Conservation (phyloP, 2,797 vertebrate genomes). For the Hoplostethus mediterraneus region DNA sequence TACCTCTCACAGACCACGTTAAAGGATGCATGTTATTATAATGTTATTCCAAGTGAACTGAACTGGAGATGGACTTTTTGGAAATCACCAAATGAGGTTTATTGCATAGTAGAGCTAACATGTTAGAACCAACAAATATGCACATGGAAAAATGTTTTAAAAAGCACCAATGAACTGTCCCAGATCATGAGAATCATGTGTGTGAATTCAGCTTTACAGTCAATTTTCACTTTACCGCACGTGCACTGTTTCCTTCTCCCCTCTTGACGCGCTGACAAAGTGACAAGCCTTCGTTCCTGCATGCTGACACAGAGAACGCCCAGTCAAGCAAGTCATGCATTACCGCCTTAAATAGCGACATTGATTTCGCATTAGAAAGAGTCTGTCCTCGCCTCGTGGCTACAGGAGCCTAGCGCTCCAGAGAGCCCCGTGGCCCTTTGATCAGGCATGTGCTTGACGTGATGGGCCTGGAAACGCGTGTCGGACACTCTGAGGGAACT, state of each 20-base stretch:
- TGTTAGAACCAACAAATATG: no score
- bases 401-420: conserved; percentile 55
- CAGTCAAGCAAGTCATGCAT: conserved; percentile 50
- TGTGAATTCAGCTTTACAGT: conserved; percentile 25
- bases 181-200: conserved; percentile 17
- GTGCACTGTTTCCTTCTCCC: background rate
- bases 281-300: conserved; percentile 53
- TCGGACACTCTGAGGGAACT: conserved; percentile 72
- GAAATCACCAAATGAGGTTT: background rate
- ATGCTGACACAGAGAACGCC: conserved; percentile 14
- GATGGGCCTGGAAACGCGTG: conserved; percentile 66
- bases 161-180: background rate
- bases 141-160: background rate
- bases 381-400: conserved; percentile 32
- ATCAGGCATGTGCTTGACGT: conserved; percentile 74
- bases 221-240: conserved; percentile 18
- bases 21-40: no score
- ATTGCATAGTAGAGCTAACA: background rate
- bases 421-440: conserved; percentile 64
- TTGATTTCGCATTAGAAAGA: conserved; percentile 67
- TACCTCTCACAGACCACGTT: background rate
- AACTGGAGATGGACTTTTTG: no score
- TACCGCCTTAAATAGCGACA: conserved; percentile 62
- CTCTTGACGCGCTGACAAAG: conserved; percentile 32
- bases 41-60: no score